phyloP scores from a whole-genome alignment of 92 coral and sea anemone genomes.

The Porites lobata region DNA sequence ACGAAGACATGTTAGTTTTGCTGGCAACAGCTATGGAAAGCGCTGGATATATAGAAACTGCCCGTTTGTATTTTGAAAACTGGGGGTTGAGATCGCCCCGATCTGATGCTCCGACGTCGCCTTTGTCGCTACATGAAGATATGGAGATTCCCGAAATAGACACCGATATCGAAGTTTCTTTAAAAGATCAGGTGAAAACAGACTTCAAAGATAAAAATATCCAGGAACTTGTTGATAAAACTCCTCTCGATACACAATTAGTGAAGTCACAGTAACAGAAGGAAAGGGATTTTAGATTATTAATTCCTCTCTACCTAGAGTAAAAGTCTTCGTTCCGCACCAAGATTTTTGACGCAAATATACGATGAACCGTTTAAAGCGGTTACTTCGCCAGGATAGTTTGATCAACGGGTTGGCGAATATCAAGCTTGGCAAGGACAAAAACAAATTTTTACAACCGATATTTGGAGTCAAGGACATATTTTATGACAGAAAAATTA shows the following conservation, averaged over 20 bases:
- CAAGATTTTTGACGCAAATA: not conserved
- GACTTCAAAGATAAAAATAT: not conserved
- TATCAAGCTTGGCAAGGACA: conserved; percentile 7
- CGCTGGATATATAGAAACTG: conserved; percentile 85
- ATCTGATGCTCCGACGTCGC: conserved; percentile 63
- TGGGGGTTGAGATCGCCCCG: conserved; percentile 73
- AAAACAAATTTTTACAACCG: not conserved
- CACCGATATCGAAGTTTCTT: not conserved
- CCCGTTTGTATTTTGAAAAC: conserved; percentile 81
- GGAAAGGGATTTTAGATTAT: too few relatives aligned
- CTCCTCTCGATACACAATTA: not conserved
- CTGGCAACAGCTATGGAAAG: conserved; percentile 75
- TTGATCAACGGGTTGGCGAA: not conserved
- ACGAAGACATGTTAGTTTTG: conserved; percentile 76
- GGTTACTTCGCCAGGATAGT: too few relatives aligned
- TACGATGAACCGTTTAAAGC: not conserved
- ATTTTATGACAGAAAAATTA: not conserved
- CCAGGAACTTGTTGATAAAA: conserved; percentile 15
- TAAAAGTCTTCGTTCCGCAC: not conserved
- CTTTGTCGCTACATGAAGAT: conserved; percentile 46
- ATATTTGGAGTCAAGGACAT: not conserved
- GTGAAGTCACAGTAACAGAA: not conserved
- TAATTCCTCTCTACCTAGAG: not conserved
- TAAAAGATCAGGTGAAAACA: conserved; percentile 2
- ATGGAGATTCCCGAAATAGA: conserved; percentile 5